These are phyloP conservation scores for Phocoena sinus DNA, from an alignment of 2,113 vertebrate species.

Conservation along the genomic window DNA sequence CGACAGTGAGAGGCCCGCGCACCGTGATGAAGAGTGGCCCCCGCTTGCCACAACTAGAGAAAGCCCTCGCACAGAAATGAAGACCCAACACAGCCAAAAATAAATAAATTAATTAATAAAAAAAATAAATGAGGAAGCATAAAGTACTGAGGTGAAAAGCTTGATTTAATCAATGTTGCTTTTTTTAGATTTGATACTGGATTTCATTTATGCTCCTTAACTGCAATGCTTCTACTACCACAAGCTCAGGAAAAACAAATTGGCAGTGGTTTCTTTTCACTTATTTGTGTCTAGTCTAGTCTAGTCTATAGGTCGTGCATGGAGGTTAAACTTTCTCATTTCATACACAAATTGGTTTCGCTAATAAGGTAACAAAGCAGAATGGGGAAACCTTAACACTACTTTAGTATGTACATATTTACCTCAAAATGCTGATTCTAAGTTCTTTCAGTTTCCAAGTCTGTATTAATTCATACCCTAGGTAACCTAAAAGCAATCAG, in stretches of 20 bases:
- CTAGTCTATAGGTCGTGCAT: background rate
- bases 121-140: background rate
- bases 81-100: too few relatives aligned
- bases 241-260: background rate
- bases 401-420: conserved; percentile 75
- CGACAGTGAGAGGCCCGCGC: too few relatives aligned
- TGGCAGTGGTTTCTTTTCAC: rapidly evolving
- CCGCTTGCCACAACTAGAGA: too few relatives aligned
- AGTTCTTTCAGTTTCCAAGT: conserved; percentile 82
- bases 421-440: conserved; percentile 82
- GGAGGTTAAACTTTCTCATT: background rate
- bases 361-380: conserved; percentile 62
- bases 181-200: background rate
- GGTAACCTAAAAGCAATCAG: conserved; percentile 81
- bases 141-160: background rate
- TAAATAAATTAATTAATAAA: too few relatives aligned
- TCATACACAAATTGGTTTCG: background rate
- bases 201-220: background rate
- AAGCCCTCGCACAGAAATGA: too few relatives aligned
- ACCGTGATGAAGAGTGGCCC: too few relatives aligned
- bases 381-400: conserved; percentile 61
- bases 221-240: rapidly evolving
- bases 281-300: background rate
- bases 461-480: conserved; percentile 82
- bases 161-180: background rate